Conservation (phyloP, 2,113 vertebrate species). For the Mesocricetus auratus region DNA sequence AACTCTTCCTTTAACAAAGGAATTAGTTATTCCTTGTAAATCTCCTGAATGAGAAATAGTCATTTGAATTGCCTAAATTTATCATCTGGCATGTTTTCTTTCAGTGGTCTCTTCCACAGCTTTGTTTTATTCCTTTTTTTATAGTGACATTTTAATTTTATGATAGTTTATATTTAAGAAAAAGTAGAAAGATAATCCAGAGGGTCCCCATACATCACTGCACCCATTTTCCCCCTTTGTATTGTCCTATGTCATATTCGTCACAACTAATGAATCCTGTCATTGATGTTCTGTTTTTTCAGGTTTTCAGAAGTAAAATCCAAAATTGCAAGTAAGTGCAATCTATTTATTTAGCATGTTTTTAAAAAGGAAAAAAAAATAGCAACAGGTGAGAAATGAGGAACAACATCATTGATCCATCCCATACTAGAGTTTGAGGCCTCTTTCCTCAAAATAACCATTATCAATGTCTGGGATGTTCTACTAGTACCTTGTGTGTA, state of each 20-base stretch:
- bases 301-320: conserved; percentile 99
- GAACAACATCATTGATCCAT: neutral
- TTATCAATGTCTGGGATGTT: conserved; percentile 27
- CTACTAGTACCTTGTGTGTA: neutral
- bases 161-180: conserved; percentile 3
- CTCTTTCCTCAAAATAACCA: conserved; percentile 30
- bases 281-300: conserved; percentile 77
- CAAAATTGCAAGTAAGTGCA: conserved; percentile 98
- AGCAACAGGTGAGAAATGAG: neutral
- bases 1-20: conserved; percentile 25
- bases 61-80: conserved; percentile 40
- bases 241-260: conserved; percentile 36
- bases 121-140: neutral
- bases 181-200: neutral
- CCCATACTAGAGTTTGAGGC: neutral
- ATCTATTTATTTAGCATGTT: conserved; percentile 31
- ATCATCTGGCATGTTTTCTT: neutral
- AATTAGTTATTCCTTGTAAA: conserved; percentile 20
- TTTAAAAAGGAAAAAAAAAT: neutral
- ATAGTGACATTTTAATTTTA: neutral
- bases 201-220: neutral
- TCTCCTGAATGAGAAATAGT: conserved; percentile 29
- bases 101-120: neutral
- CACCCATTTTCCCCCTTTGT: neutral
- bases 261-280: conserved; percentile 57